A percentile compares a stretch with the other conserved stretches of the same genome.
Evolutionary conservation across 53 echinoderm and acorn worm genomes (phyloP).

Genomic region (Stichopus horrens): DNA sequence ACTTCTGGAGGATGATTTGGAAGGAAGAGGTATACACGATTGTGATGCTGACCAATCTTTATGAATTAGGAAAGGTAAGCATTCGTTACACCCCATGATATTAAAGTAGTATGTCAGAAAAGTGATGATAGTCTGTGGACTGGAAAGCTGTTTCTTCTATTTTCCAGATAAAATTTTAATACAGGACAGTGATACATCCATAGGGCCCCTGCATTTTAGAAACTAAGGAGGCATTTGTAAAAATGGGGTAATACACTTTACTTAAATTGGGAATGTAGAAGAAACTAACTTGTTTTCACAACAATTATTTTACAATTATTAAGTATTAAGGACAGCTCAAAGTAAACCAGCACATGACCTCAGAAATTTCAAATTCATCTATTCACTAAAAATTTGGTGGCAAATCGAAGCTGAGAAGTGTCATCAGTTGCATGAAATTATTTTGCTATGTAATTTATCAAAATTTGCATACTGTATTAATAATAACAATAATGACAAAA

Average conservation of each 20-base stretch:
- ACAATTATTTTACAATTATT: too few relatives aligned
- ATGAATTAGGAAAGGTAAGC: background rate
- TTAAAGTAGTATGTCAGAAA: too few relatives aligned
- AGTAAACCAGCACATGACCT: constrained; percentile 8
- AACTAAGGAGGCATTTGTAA: too few relatives aligned
- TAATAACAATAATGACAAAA: background rate
- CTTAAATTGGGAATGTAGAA: too few relatives aligned
- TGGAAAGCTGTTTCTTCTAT: too few relatives aligned
- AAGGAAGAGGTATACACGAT: background rate
- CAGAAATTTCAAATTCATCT: background rate
- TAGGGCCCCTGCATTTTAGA: too few relatives aligned
- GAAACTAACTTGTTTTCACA: too few relatives aligned
- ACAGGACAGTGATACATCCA: too few relatives aligned
- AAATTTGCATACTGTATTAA: background rate
- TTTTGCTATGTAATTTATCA: background rate
- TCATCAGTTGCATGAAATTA: background rate
- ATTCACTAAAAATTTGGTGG: constrained; percentile 4
- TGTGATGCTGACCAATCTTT: background rate
- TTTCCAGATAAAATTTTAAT: too few relatives aligned
- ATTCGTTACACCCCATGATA: background rate
- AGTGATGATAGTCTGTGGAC: too few relatives aligned
- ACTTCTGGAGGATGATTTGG: background rate
- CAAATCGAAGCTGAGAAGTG: constrained; percentile 4
- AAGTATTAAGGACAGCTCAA: background rate
- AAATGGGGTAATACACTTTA: too few relatives aligned